A percentile compares a stretch with the other conserved stretches of the same genome.
Evolutionary conservation across 2,797 vertebrate genomes (phyloP).

Genomic region (Melanotaenia maccullochi): DNA sequence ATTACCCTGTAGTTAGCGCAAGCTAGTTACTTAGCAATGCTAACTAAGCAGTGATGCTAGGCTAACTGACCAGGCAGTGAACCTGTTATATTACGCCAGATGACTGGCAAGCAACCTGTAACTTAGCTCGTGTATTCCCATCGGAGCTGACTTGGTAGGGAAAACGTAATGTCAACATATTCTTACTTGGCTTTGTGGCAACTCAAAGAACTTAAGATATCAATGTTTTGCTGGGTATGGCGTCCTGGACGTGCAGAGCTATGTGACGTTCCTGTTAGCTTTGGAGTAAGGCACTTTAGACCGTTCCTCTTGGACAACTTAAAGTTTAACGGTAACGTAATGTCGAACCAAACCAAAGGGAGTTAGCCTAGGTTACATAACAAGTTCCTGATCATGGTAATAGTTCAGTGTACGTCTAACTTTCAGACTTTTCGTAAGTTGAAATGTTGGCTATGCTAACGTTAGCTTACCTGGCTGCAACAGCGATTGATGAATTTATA

Average conservation of each 20-base stretch:
- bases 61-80: constrained; percentile 65
- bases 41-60: constrained; percentile 66
- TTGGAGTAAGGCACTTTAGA: constrained; percentile 37
- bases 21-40: constrained; percentile 64
- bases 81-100: constrained; percentile 56
- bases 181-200: neutral
- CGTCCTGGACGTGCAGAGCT: constrained; percentile 43
- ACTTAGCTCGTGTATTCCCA: constrained; percentile 1
- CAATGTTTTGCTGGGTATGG: constrained; percentile 42
- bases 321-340: constrained; percentile 25
- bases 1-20: constrained; percentile 58
- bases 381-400: neutral
- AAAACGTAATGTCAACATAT: neutral
- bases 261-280: constrained; percentile 61
- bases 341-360: neutral
- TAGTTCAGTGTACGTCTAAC: neutral
- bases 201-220: constrained; percentile 18
- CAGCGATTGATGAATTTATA: constrained; percentile 22
- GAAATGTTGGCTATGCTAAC: constrained; percentile 18
- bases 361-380: neutral
- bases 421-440: constrained; percentile 30
- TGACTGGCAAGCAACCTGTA: constrained; percentile 31
- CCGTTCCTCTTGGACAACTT: constrained; percentile 30
- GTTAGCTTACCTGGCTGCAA: constrained; percentile 30
- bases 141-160: neutral